Base-by-base conservation (phyloP, 1,140 invertebrate species). In the Philaenus spumarius region DNA sequence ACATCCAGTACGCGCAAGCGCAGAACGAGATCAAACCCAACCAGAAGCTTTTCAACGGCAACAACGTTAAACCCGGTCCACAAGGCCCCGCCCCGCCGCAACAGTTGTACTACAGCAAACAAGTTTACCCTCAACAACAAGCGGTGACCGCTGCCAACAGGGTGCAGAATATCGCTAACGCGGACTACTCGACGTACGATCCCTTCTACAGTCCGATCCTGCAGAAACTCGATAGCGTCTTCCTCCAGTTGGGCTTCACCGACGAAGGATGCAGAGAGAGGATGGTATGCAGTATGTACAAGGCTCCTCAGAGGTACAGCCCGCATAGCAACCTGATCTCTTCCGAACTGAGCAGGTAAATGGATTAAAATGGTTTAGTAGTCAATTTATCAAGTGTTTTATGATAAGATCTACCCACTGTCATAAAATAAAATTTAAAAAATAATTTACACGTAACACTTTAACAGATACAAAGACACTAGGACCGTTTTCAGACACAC, bases 281-380 rank as follows among this genome's bases (percentile, higher is more conserved):
- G 62, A 78, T 89, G 1, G 80, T 91, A 1, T 93, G 89, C 70
- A 84, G 82, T 58, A 83, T 91, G 78, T 93, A 92, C 73, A 86
- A 86, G 66, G 85, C 85, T 66, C 89, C 89, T 1, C 70, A 76
- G 22, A 79, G 79, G 59, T 90, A 85, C 65, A 82, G 85, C 60
- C 89, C 89, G 1, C 84, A 90, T 69, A 91, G 89, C 68, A 92
- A 91, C 73, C 77, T 90, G 37, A 77, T 92, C 4, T 91, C 88
- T 17, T 85, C 85, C 58, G 86, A 91, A 70, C 73, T 93, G 12
- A 90, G 87, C 78, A 89, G 88, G 89, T 93, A 75, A 39, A 34
- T 58, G 9, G 17, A 19, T n/a, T n/a, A n/a, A n/a, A n/a, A n/a
- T n/a, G n/a, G n/a, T n/a, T n/a, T n/a, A n/a, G n/a, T n/a, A n/a